phyloP scores from a whole-genome alignment of 2,113 vertebrate species.

The Atlantisia rogersi region DNA sequence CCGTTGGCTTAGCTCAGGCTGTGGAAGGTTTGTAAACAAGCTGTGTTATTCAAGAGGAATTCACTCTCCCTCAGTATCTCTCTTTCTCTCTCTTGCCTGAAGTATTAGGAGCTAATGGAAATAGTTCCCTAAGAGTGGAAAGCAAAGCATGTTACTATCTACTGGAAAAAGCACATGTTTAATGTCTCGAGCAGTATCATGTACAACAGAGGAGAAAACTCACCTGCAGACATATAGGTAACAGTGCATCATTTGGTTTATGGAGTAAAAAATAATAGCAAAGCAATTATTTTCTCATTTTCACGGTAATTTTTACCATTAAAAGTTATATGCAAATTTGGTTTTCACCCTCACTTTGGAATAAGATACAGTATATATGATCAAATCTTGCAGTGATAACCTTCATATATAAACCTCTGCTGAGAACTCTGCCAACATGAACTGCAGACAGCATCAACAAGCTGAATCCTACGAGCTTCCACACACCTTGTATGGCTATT shows the following conservation, averaged over 20 bases:
- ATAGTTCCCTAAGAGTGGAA: not conserved
- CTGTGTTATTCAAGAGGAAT: conserved; percentile 53
- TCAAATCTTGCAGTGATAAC: not conserved
- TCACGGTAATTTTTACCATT: not conserved
- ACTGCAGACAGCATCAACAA: not conserved
- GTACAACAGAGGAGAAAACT: not conserved
- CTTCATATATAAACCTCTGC: not conserved
- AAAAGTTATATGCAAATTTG: not conserved
- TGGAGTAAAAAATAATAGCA: not conserved
- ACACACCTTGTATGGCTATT: not conserved
- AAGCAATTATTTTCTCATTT: not conserved
- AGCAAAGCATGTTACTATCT: conserved; percentile 8
- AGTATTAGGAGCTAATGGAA: not conserved
- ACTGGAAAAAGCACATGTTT: not conserved
- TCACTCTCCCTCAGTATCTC: not conserved
- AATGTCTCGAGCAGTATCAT: not conserved
- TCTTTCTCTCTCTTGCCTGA: not conserved
- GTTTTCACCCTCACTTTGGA: not conserved
- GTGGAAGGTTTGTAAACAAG: conserved; percentile 65
- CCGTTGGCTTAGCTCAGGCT: conserved; percentile 28
- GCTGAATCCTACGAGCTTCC: not conserved
- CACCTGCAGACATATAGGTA: not conserved
- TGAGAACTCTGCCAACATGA: not conserved
- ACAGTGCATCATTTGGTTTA: not conserved
- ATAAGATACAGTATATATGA: not conserved